phyloP scores from a whole-genome alignment of 2,888 invertebrate species.

The Acrobasis suavella region DNA sequence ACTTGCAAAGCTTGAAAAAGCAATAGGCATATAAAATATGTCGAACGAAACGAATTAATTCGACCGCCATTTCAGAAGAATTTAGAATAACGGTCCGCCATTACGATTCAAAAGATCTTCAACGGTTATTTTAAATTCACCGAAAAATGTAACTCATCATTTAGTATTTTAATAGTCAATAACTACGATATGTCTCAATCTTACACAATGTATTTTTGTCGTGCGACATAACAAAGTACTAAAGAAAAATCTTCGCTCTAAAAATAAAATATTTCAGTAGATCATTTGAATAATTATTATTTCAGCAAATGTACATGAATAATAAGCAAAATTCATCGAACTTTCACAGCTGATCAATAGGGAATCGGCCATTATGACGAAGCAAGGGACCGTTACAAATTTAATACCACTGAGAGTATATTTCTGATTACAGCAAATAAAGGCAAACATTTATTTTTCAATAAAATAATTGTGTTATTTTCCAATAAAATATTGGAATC shows the following conservation, averaged over 20 bases:
- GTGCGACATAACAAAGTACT: no score
- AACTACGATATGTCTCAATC: no score
- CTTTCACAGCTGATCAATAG: neutral
- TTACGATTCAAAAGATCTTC: slow-evolving; percentile 26
- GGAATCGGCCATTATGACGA: neutral
- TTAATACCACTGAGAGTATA: neutral
- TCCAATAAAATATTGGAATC: no score
- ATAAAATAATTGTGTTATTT: no score
- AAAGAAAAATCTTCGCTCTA: no score
- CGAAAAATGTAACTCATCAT: neutral
- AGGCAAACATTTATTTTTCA: neutral
- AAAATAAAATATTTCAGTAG: no score
- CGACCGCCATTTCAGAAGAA: neutral
- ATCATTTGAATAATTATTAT: no score
- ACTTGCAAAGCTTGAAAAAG: neutral
- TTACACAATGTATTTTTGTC: no score
- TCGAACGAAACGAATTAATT: neutral
- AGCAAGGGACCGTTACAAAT: neutral
- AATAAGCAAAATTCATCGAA: no score
- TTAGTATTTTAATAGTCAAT: no score
- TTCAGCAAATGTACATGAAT: no score
- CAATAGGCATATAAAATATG: neutral
- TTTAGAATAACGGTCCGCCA: neutral
- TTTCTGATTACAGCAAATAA: neutral
- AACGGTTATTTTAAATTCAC: neutral